A percentile compares a stretch with the other conserved stretches of the same genome.
Evolutionary conservation across 2,888 invertebrate genomes (phyloP).

Genomic region (Amiota minor): DNA sequence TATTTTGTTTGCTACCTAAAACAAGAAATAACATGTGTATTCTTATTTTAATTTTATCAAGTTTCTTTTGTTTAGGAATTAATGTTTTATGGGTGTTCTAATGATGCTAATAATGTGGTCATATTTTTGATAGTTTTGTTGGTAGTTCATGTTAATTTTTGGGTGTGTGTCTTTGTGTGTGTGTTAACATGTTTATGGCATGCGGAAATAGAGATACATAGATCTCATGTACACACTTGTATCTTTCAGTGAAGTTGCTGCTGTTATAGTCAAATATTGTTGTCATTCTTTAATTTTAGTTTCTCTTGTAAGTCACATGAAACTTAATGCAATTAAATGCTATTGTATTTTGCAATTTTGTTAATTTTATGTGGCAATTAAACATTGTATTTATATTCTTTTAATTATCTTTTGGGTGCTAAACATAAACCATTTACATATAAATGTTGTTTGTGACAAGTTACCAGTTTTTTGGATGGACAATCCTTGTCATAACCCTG

Average conservation of each 20-base stretch:
- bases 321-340: neutral
- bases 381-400: neutral
- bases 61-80: neutral
- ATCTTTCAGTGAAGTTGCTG: slow-evolving; percentile 2
- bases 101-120: slow-evolving; percentile 1
- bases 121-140: neutral
- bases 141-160: neutral
- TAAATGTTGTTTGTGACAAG: too few species aligned
- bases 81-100: neutral
- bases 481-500: too few species aligned
- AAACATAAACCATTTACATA: too few species aligned
- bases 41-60: too few species aligned
- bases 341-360: neutral
- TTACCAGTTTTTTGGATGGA: too few species aligned
- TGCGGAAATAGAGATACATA: slow-evolving; percentile 10
- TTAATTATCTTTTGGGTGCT: too few species aligned
- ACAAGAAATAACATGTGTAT: too few species aligned
- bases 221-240: neutral
- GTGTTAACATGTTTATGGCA: slow-evolving; percentile 4
- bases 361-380: neutral
- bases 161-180: neutral
- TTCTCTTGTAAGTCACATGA: neutral
- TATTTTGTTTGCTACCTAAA: too few species aligned
- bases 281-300: slow-evolving; percentile 6
- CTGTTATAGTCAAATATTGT: neutral